Evolutionary conservation across 1,140 invertebrate genomes (phyloP).

Genomic region (Drosophila suzukii): DNA sequence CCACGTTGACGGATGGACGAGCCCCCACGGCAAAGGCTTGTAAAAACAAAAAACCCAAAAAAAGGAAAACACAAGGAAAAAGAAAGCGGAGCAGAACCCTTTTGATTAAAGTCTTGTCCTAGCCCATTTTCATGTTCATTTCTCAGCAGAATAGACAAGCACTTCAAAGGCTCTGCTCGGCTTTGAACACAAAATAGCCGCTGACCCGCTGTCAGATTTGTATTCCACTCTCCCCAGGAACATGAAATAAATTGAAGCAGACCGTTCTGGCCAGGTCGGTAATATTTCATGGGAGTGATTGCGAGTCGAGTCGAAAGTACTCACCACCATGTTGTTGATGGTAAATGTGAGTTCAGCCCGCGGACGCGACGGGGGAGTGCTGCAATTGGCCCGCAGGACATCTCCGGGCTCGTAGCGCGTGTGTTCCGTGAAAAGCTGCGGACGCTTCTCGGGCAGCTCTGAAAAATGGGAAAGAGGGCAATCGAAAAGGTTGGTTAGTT

Average conservation of each 20-base stretch:
- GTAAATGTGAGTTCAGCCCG: conserved; percentile 89
- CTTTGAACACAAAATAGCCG: conserved; percentile 62
- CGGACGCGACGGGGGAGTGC: conserved; percentile 88
- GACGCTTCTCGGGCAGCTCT: conserved; percentile 87
- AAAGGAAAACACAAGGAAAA: conserved; percentile 8
- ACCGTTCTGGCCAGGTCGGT: conserved; percentile 21
- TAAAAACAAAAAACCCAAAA: neutral
- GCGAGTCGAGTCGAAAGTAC: conserved; percentile 59
- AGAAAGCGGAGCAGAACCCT: conserved; percentile 26
- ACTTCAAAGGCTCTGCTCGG: conserved; percentile 57
- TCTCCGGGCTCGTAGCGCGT: conserved; percentile 89
- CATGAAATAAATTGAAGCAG: conserved; percentile 47
- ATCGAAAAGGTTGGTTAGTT: neutral
- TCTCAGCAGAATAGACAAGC: conserved; percentile 60
- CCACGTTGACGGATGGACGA: conserved; percentile 52
- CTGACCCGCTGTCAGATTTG: conserved; percentile 72
- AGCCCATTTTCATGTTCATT: conserved; percentile 68
- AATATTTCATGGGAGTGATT: conserved; percentile 48
- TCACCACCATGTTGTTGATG: conserved; percentile 91
- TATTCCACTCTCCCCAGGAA: conserved; percentile 22
- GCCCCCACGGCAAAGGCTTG: conserved; percentile 43
- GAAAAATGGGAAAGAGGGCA: conserved; percentile 60
- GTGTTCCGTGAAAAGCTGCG: conserved; percentile 87
- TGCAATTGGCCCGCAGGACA: conserved; percentile 88
- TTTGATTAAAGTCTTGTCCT: conserved; percentile 55